Percentiles rank a stretch among this genome's conserved stretches.
Conservation (phyloP, 2,888 invertebrate species). For the Operophtera brumata region DNA sequence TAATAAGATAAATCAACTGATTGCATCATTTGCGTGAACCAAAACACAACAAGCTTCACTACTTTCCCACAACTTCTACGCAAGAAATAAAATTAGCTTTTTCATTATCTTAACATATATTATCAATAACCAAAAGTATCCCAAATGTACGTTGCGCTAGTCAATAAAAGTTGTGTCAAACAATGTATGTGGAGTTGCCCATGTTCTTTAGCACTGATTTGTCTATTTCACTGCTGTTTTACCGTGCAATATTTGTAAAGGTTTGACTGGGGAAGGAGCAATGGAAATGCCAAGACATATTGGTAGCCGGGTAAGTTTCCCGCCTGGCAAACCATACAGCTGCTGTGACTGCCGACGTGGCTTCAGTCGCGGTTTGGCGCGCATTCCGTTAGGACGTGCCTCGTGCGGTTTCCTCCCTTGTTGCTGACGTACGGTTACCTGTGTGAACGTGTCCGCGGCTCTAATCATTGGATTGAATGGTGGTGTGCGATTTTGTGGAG, state of each 20-base stretch:
- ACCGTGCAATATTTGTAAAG: background rate
- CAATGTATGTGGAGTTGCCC: too few species aligned
- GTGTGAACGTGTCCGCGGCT: constrained; percentile 18
- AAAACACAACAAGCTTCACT: too few species aligned
- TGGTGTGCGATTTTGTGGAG: constrained; percentile 44
- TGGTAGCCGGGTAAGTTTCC: constrained; percentile 23
- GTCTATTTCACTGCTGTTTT: constrained; percentile 15
- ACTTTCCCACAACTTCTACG: too few species aligned
- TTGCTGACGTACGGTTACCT: background rate
- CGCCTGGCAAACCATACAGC: constrained; percentile 28
- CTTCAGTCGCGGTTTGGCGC: constrained; percentile 65
- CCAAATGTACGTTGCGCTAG: too few species aligned
- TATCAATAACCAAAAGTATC: too few species aligned
- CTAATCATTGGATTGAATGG: constrained; percentile 44
- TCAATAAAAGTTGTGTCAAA: too few species aligned
- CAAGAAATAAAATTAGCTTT: too few species aligned
- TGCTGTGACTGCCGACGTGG: constrained; percentile 15
- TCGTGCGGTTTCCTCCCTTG: constrained; percentile 4
- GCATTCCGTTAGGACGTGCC: constrained; percentile 45
- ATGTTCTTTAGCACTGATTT: constrained; percentile 1
- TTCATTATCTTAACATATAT: too few species aligned
- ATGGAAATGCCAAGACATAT: constrained; percentile 18
- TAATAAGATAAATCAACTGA: too few species aligned
- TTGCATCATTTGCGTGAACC: too few species aligned
- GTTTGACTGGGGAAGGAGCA: constrained; percentile 15